These are phyloP conservation scores for Capitella teleta DNA, from an alignment of 1,140 invertebrate genomes.

Conservation along the genomic window DNA sequence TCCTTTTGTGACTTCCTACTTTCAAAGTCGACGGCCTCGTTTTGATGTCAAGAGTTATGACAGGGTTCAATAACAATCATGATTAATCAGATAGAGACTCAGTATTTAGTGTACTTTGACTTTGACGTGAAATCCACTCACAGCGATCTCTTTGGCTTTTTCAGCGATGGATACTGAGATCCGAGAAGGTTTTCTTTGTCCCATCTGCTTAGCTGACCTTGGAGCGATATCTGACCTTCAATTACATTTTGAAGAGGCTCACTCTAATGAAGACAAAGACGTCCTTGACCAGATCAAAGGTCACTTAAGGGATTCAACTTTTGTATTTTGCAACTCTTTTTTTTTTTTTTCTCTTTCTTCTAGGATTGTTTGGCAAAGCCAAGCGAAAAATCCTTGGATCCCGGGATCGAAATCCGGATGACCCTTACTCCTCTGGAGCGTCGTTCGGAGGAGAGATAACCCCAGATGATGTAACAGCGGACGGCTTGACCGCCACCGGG, in stretches of 20 bases:
- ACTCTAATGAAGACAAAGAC: slow-evolving; percentile 70
- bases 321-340: not conserved
- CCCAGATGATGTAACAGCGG: slow-evolving; percentile 6
- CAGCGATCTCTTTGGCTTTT: too few relatives aligned
- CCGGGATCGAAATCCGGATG: too few relatives aligned
- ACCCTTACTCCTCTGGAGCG: too few relatives aligned
- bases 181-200: slow-evolving; percentile 84
- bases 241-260: slow-evolving; percentile 74
- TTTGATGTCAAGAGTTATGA: too few relatives aligned
- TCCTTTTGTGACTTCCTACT: too few relatives aligned
- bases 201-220: slow-evolving; percentile 80
- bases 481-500: slow-evolving; percentile 25
- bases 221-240: slow-evolving; percentile 69
- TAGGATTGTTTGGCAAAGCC: slow-evolving; percentile 73
- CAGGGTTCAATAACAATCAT: too few relatives aligned
- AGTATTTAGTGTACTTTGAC: too few relatives aligned
- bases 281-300: slow-evolving; percentile 81
- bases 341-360: slow-evolving; percentile 18
- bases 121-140: too few relatives aligned
- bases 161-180: slow-evolving; percentile 57
- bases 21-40: too few relatives aligned
- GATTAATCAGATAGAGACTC: too few relatives aligned
- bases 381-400: too few relatives aligned
- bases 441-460: too few relatives aligned
- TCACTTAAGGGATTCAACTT: slow-evolving; percentile 18